Evolutionary conservation across 2,113 vertebrate genomes (phyloP).

Genomic region (Trogon melanurus): DNA sequence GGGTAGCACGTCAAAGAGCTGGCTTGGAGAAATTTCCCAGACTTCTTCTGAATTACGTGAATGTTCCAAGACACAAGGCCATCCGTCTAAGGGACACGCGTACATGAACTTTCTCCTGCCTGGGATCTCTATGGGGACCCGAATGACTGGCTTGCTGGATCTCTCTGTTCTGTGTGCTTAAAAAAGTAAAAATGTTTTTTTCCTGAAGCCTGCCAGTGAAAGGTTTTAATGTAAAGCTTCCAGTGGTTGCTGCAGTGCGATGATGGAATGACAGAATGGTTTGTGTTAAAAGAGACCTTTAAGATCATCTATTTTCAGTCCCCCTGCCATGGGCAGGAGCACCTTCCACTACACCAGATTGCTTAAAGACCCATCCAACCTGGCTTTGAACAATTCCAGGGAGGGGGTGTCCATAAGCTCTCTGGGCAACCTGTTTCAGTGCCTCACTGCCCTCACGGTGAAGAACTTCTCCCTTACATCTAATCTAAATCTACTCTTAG

Average conservation of each 20-base stretch:
- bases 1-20: neutral
- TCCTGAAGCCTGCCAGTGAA: neutral
- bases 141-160: rapidly evolving
- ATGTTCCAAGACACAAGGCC: neutral
- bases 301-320: too few species aligned
- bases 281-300: too few species aligned
- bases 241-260: neutral
- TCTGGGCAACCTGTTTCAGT: too few species aligned
- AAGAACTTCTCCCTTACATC: too few species aligned
- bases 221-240: neutral
- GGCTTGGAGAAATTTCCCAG: neutral
- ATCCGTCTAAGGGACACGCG: neutral
- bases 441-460: too few species aligned
- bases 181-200: neutral
- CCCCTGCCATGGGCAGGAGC: too few species aligned
- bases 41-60: neutral
- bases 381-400: too few species aligned
- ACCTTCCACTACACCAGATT: too few species aligned
- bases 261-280: too few species aligned
- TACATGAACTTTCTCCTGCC: neutral
- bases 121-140: neutral
- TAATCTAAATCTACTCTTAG: too few species aligned
- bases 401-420: too few species aligned
- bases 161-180: rapidly evolving
- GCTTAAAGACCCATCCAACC: too few species aligned